phyloP scores from a whole-genome alignment of 2,888 invertebrate genomes.

The Agrotis clavis region DNA sequence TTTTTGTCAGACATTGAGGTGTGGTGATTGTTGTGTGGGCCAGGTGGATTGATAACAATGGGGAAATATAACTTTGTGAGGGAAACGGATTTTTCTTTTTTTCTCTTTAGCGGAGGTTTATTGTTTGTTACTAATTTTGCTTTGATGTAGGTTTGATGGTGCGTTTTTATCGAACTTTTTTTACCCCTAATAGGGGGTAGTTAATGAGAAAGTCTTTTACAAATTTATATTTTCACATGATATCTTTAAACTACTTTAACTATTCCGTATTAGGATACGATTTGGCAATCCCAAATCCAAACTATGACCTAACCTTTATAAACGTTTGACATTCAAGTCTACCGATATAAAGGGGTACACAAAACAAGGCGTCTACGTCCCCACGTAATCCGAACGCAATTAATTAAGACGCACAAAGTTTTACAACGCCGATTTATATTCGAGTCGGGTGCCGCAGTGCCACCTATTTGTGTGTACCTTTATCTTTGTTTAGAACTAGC shows the following conservation, averaged over 20 bases:
- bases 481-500: slow-evolving; percentile 71
- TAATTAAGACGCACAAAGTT: slow-evolving; percentile 85
- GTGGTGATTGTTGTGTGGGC: slow-evolving; percentile 73
- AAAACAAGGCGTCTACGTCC: slow-evolving; percentile 60
- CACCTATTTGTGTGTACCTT: slow-evolving; percentile 71
- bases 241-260: too few relatives aligned
- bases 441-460: slow-evolving; percentile 69
- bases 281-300: background rate
- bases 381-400: slow-evolving; percentile 83
- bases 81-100: slow-evolving; percentile 18
- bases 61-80: slow-evolving; percentile 47
- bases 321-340: slow-evolving; percentile 24
- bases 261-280: background rate
- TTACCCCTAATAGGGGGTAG: background rate
- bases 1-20: slow-evolving; percentile 87
- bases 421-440: slow-evolving; percentile 85
- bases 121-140: slow-evolving; percentile 25
- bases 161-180: slow-evolving; percentile 4
- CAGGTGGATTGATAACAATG: slow-evolving; percentile 66
- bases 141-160: background rate
- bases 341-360: slow-evolving; percentile 39
- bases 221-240: background rate
- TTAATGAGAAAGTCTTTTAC: background rate
- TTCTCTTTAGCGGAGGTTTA: slow-evolving; percentile 18
- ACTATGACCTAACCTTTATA: background rate